Evolutionary conservation across 1,140 invertebrate genomes (phyloP).

Genomic region (Nasonia vitripennis): DNA sequence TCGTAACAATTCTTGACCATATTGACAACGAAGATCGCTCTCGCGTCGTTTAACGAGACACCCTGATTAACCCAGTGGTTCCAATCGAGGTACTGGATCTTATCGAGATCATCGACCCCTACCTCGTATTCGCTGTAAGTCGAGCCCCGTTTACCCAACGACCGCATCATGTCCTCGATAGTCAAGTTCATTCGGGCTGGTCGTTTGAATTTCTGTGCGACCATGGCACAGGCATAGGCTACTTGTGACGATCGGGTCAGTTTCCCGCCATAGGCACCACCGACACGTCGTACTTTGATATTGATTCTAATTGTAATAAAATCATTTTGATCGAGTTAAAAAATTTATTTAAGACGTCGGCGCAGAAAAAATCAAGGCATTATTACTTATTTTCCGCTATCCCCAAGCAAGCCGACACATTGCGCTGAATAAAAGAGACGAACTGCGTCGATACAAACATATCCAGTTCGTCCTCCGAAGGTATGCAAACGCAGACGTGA

Average conservation of each 20-base stretch:
- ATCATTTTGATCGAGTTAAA: neutral
- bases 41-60: slow-evolving; percentile 76
- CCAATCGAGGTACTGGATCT: slow-evolving; percentile 80
- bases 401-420: slow-evolving; percentile 74
- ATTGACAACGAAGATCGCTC: slow-evolving; percentile 66
- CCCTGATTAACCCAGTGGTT: slow-evolving; percentile 81
- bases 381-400: slow-evolving; percentile 67
- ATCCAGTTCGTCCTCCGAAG: slow-evolving; percentile 81
- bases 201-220: slow-evolving; percentile 76
- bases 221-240: slow-evolving; percentile 79
- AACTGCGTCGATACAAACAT: slow-evolving; percentile 71
- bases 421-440: neutral
- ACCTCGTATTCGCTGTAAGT: slow-evolving; percentile 81
- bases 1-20: slow-evolving; percentile 79
- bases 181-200: slow-evolving; percentile 81
- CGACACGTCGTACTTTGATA: slow-evolving; percentile 79
- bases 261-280: slow-evolving; percentile 85
- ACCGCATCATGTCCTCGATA: slow-evolving; percentile 80
- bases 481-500: slow-evolving; percentile 78
- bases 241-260: slow-evolving; percentile 76
- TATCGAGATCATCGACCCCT: slow-evolving; percentile 80
- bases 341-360: neutral
- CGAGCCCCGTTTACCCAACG: slow-evolving; percentile 79
- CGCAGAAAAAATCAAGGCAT: neutral
- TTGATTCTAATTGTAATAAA: slow-evolving; percentile 74